Percentiles rank a stretch among this genome's conserved stretches.
These are phyloP conservation scores for Solenopsis invicta DNA, from an alignment of 1,140 invertebrate species.

Conservation along the genomic window DNA sequence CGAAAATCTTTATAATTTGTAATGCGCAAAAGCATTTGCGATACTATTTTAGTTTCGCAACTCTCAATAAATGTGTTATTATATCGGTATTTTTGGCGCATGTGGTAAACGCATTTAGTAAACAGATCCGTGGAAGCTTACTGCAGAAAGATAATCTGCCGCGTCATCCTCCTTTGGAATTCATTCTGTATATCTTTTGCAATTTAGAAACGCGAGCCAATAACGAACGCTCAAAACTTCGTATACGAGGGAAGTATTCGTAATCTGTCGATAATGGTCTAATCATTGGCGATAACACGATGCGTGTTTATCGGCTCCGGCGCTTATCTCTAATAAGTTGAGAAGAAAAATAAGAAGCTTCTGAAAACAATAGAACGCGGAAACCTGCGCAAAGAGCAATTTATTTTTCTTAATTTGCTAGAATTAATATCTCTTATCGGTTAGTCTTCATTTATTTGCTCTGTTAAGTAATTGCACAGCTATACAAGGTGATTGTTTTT, in stretches of 20 bases:
- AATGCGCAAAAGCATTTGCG: background rate
- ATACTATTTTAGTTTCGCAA: background rate
- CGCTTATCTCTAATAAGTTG: constrained; percentile 35
- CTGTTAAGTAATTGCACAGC: background rate
- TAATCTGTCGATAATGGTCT: constrained; percentile 29
- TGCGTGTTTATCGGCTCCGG: background rate
- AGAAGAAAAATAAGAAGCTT: constrained; percentile 11
- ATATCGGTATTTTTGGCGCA: background rate
- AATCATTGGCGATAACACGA: constrained; percentile 11
- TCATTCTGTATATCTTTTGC: background rate
- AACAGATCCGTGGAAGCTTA: constrained; percentile 15
- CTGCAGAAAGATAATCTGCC: background rate
- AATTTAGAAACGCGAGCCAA: background rate
- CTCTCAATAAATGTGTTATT: constrained; percentile 4
- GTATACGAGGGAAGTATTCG: background rate
- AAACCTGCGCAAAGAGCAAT: background rate
- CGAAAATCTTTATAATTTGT: background rate
- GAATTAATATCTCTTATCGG: constrained; percentile 8
- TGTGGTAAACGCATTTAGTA: background rate
- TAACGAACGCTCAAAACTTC: background rate
- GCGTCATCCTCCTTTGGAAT: background rate
- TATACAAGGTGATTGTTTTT: background rate
- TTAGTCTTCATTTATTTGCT: background rate
- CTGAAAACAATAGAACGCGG: constrained; percentile 19
- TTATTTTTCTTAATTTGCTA: background rate